Evolutionary conservation across 2,113 vertebrate genomes (phyloP), one percentile per base, ranked within the genome.

Genomic region (Lampris megalopsis): DNA sequence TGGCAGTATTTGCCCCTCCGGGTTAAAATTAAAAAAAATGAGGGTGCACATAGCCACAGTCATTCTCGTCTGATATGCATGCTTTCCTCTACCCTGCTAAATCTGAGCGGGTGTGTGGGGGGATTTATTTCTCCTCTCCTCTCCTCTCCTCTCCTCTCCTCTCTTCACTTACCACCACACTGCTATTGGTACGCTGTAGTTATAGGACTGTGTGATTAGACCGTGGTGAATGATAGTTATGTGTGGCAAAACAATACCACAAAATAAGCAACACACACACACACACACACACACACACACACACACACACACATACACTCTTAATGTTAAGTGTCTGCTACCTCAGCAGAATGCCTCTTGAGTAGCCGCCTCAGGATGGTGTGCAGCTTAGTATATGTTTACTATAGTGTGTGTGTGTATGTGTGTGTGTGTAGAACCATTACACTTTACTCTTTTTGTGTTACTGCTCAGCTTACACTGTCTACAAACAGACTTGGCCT

Each of bases 1-100:
- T 66, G 88, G 87, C 81, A 59, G 62, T 82, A 73, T 85, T 88
- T 82, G 45, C 56, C 68, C 65, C 35, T 41, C n/a, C 48, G 61
- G 69, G 62, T 73, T 77, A 79, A 59, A 24, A 24, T 24, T 24
- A 0, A 24, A 24, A 0, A 79, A 71, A 82, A 60, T 40, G 62
- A 65, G 47, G 52, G 78, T 50, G 60, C 36, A 58, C 67, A 52
- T 35, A 63, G 67, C 50, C 50, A 68, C 75, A 56, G 72, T 11
- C 35, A 47, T 43, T 60, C 50, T 35, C 24, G 9, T 2, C 56
- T 36, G 57, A 70, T 50, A 50, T 59, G 52, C 9, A 35, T 52
- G 58, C n/a, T 13, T 4, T 7, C 8, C 43, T 45, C 43, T 45
- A 4, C 7, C 43, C 43, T 45, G 43, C 43, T 24, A 24, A 24